phyloP scores from a whole-genome alignment of 2,113 vertebrate species.

The Bos taurus region ARS-UCD2.0 NC_037338.1:5123001-5123500 shows the following conservation, averaged over 20 bases:
- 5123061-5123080: neutral
- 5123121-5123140: neutral
- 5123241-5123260: neutral
- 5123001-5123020: neutral
- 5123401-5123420: neutral
- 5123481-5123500: neutral
- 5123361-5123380: neutral
- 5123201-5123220: neutral
- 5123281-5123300: neutral
- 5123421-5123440: neutral
- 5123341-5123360: neutral
- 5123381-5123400: neutral
- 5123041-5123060: neutral
- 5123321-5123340: neutral
- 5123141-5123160: neutral
- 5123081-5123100: neutral
- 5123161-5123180: neutral
- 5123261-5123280: neutral
- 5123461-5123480: neutral
- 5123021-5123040: neutral
- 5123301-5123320: neutral
- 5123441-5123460: neutral
- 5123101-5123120: neutral
- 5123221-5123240: neutral
- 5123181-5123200: neutral